Evolutionary conservation across 1,140 invertebrate species (phyloP), one percentile per base, ranked within the genome.

Genomic region (Panulirus ornatus): DNA sequence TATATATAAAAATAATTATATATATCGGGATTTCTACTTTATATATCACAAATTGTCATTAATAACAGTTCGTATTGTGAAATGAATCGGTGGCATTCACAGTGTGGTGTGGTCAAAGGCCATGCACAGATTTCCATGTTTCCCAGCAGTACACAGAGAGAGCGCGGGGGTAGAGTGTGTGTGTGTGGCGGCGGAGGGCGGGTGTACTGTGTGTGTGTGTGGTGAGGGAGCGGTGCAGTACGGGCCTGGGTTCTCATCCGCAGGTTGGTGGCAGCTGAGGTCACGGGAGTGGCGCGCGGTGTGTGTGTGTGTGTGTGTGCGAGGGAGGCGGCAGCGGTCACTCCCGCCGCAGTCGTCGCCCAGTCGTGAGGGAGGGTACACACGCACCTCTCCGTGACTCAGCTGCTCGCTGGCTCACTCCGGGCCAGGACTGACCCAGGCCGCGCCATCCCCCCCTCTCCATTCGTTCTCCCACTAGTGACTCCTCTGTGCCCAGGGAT

Each of bases 241-340:
- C 70, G 0, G 9, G n/a, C 34, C 5, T 73, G 70, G 27, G 19
- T 40, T 34, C 70, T 40, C 63, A 66, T 66, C 63, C 22, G 63
- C 63, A 66, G 63, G 63, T 73, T 73, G 70, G 70, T 73, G 9
- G 70, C 3, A 73, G n/a, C 27, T 34, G 70, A 16, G 71, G 2
- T 40, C 11, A 40, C 36, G 6, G 22, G 36, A n/a, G n/a, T n/a
- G 22, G 71, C 5, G 22, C 16, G 1, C 16, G 71, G 34, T 38
- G 71, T n/a, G n/a, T n/a, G n/a, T n/a, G n/a, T n/a, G n/a, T n/a
- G n/a, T n/a, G n/a, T n/a, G 9, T 75, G 71, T 5, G 34, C 14
- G 71, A 8, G 71, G 30, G 1, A 40, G n/a, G 70, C 8, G 30
- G 70, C 70, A 73, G 70, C 70, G 70, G 70, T 75, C 71, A 38